Percentiles rank a stretch among this genome's conserved stretches.
phyloP scores from a whole-genome alignment of 2,797 vertebrate genomes.

The Tauraco hartlaubi region DNA sequence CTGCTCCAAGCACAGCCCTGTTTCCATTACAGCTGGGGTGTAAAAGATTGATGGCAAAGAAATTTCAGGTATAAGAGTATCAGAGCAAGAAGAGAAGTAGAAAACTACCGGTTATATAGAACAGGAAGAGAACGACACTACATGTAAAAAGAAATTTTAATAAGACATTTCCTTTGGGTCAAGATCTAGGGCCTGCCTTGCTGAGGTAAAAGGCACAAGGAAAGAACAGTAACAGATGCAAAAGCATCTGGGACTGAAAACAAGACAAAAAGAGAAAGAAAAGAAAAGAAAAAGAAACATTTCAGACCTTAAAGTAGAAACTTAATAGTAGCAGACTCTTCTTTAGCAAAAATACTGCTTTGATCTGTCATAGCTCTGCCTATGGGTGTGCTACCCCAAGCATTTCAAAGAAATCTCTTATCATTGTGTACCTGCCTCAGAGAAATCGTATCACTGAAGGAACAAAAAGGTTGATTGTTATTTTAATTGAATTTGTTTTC shows the following conservation, averaged over 20 bases:
- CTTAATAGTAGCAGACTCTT: conserved; percentile 56
- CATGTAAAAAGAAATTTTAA: not conserved
- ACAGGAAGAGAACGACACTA: not conserved
- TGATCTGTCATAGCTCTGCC: conserved; percentile 36
- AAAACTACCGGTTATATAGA: not conserved
- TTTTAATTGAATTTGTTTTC: conserved; percentile 87
- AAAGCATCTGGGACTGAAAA: conserved; percentile 2
- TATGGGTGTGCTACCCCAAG: conserved; percentile 19
- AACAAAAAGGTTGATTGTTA: conserved; percentile 81
- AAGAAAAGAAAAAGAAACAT: not conserved
- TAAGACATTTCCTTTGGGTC: not conserved
- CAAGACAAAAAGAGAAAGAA: not conserved
- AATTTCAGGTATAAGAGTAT: not conserved
- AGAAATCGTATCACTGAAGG: conserved; percentile 70
- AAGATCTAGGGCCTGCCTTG: not conserved
- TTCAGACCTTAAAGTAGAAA: conserved; percentile 44
- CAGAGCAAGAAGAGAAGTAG: not conserved
- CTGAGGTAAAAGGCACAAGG: not conserved
- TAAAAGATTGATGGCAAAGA: not conserved
- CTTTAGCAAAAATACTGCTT: conserved; percentile 53
- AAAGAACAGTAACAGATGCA: conserved; percentile 20
- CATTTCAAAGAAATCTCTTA: conserved; percentile 51
- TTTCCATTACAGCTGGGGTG: not conserved
- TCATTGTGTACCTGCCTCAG: conserved; percentile 46
- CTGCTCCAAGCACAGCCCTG: not conserved